phyloP scores from a whole-genome alignment of 2,888 invertebrate genomes.

The Parnassius glacialis region DNA sequence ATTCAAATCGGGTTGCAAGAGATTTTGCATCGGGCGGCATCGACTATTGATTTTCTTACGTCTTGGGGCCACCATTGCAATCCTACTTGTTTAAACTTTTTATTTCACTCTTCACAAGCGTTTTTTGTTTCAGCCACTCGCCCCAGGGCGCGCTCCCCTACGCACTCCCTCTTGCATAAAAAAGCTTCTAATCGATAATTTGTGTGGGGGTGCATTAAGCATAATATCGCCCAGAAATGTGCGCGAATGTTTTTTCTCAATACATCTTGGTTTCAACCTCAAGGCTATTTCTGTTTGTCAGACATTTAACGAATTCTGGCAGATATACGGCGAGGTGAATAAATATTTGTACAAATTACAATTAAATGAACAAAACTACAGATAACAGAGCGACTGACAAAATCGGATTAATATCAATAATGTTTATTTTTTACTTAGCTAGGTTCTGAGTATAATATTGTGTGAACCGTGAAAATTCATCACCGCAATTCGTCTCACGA shows the following conservation, averaged over 20 bases:
- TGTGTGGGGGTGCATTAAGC: slow-evolving; percentile 82
- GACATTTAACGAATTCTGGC: slow-evolving; percentile 65
- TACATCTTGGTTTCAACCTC: slow-evolving; percentile 74
- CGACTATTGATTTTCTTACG: slow-evolving; percentile 76
- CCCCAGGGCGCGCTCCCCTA: slow-evolving; percentile 71
- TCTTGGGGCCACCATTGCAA: slow-evolving; percentile 74
- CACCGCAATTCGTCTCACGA: too few species aligned
- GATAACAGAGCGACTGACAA: too few species aligned
- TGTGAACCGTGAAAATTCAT: too few species aligned
- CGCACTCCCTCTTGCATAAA: slow-evolving; percentile 80
- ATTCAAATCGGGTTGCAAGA: slow-evolving; percentile 73
- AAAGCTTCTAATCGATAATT: slow-evolving; percentile 82
- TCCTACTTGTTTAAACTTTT: slow-evolving; percentile 80
- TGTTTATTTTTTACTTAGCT: too few species aligned
- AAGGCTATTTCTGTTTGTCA: slow-evolving; percentile 71
- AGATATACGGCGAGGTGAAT: slow-evolving; percentile 29
- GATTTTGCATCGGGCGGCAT: slow-evolving; percentile 75
- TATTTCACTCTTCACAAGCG: slow-evolving; percentile 79
- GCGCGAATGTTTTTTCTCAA: slow-evolving; percentile 73
- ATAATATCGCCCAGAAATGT: slow-evolving; percentile 69
- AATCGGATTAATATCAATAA: too few species aligned
- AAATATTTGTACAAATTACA: too few species aligned
- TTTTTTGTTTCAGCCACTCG: slow-evolving; percentile 80
- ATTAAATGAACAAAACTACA: too few species aligned
- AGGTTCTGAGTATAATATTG: too few species aligned